A percentile compares a stretch with the other conserved stretches of the same genome.
phyloP scores from a whole-genome alignment of 2,113 vertebrate species.

The Syrmaticus mikado region DNA sequence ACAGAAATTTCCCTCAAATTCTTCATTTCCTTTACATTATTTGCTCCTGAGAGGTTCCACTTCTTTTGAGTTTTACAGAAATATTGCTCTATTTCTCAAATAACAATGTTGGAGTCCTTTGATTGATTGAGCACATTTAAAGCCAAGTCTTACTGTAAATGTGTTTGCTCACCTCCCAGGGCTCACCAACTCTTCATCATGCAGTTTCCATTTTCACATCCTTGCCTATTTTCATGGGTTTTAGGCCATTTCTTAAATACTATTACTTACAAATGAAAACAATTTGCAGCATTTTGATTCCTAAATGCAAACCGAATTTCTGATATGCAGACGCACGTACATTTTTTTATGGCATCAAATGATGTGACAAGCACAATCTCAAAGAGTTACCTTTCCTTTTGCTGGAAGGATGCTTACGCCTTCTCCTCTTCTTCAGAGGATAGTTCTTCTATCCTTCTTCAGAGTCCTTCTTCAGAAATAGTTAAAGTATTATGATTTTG shows the following conservation, averaged over 20 bases:
- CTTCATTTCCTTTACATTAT: not conserved
- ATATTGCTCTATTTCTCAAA: not conserved
- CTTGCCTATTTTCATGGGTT: not conserved
- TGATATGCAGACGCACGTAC: accelerated
- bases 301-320: not conserved
- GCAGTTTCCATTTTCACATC: not conserved
- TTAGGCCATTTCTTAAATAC: not conserved
- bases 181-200: not conserved
- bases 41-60: not conserved
- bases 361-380: not conserved
- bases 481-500: not conserved
- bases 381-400: not conserved
- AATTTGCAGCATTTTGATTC: not conserved
- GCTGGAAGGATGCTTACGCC: not conserved
- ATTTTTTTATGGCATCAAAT: not conserved
- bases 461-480: not conserved
- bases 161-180: not conserved
- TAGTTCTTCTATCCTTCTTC: no score
- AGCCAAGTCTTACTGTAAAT: not conserved
- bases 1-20: not conserved
- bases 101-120: not conserved
- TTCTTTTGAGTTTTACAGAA: not conserved
- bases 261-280: not conserved
- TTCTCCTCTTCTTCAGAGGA: not conserved
- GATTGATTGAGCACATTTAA: not conserved